Percentiles rank a stretch among this genome's conserved stretches.
phyloP scores from a whole-genome alignment of 2,113 vertebrate species.

The Synodontis membranacea region DNA sequence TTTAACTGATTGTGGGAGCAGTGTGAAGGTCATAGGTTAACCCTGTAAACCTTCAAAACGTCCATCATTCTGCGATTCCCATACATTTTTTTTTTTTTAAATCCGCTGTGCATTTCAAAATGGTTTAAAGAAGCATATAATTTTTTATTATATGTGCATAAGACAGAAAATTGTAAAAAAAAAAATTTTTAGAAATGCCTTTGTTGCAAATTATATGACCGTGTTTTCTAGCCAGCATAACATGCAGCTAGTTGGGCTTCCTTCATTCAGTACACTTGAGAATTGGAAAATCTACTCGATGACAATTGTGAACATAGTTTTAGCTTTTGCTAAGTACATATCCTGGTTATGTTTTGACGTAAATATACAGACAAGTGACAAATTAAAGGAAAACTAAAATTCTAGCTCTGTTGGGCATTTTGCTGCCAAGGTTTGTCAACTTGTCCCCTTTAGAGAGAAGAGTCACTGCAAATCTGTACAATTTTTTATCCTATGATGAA shows the following conservation, averaged over 20 bases:
- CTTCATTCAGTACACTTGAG: neutral
- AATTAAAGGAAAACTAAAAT: conserved; percentile 17
- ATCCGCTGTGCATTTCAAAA: neutral
- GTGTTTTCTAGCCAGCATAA: neutral
- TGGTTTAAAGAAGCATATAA: neutral
- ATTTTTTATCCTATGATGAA: neutral
- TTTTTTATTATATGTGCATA: neutral
- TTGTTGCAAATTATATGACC: neutral
- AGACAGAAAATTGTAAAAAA: neutral
- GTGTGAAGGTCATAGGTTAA: neutral
- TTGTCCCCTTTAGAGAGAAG: neutral
- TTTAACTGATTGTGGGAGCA: neutral
- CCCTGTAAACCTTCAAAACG: neutral
- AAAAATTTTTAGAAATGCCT: neutral
- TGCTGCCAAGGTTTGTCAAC: neutral
- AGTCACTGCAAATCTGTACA: neutral
- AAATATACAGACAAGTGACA: conserved; percentile 1
- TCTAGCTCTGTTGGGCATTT: neutral
- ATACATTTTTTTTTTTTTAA: neutral
- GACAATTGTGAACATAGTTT: neutral
- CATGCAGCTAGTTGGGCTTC: neutral
- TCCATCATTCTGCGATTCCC: neutral
- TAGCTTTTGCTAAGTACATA: neutral
- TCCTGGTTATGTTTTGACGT: neutral
- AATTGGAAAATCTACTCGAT: neutral